These are phyloP conservation scores for Parapsyche elsis DNA, from an alignment of 1,140 invertebrate species.

Conservation along the genomic window DNA sequence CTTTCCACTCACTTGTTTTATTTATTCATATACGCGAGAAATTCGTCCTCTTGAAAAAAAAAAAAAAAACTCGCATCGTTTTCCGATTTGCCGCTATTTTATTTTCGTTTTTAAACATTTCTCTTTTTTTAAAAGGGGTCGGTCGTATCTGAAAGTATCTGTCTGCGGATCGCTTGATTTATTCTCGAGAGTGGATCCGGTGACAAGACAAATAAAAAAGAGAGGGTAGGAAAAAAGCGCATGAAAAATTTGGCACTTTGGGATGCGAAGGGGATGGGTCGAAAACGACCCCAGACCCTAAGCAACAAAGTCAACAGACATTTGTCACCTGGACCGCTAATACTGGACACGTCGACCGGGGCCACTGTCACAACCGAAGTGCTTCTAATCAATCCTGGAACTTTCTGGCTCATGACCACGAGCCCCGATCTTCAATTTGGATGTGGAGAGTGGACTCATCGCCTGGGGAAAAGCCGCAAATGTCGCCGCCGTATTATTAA, in stretches of 20 bases:
- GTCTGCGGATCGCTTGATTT: constrained; percentile 30
- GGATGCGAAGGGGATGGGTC: not conserved
- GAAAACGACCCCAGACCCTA: not conserved
- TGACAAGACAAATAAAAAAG: constrained; percentile 24
- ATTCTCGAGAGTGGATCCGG: constrained; percentile 19
- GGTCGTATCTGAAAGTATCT: not conserved
- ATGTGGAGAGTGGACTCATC: not conserved
- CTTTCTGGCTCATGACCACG: constrained; percentile 4
- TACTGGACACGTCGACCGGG: constrained; percentile 18
- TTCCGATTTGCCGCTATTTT: not conserved
- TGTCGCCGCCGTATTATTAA: not conserved
- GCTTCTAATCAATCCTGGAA: constrained; percentile 26
- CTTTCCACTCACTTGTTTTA: not conserved
- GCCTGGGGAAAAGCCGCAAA: not conserved
- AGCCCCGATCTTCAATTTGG: not conserved
- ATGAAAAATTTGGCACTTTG: constrained; percentile 26
- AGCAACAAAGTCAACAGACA: constrained; percentile 37
- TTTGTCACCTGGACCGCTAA: constrained; percentile 36
- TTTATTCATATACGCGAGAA: constrained; percentile 18
- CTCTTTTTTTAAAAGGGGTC: not conserved
- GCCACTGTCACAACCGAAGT: constrained; percentile 21
- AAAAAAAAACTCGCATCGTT: not conserved
- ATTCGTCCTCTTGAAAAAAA: no score
- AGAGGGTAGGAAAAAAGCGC: constrained; percentile 1
- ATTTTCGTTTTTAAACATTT: not conserved